These are phyloP conservation scores for Pelodiscus sinensis DNA, from an alignment of 2,113 vertebrate species.

Conservation along the genomic window DNA sequence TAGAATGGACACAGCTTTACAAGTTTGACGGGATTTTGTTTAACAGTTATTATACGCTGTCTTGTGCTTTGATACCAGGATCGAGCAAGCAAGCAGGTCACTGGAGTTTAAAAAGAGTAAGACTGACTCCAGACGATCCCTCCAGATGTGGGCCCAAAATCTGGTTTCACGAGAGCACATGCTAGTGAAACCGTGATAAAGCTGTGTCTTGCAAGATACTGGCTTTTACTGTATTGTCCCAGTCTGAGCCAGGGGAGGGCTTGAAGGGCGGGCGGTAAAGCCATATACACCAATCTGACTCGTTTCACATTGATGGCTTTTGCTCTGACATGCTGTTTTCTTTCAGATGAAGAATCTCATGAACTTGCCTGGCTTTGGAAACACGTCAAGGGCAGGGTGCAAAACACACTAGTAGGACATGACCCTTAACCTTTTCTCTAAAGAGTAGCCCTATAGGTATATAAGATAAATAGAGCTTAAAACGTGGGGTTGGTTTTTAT, in stretches of 20 bases:
- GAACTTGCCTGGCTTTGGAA: constrained; percentile 87
- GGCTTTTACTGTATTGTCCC: neutral
- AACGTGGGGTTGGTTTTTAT: constrained; percentile 55
- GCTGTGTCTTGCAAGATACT: neutral
- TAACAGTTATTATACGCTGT: neutral
- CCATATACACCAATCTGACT: neutral
- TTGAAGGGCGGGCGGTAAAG: neutral
- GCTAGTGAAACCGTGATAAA: too few species aligned
- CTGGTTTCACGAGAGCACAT: neutral
- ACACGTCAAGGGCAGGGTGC: constrained; percentile 89
- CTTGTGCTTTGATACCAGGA: neutral
- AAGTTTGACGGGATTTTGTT: neutral
- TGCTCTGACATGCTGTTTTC: constrained; percentile 90
- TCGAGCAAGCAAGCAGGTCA: neutral
- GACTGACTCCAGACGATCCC: neutral
- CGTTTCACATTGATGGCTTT: constrained; percentile 37
- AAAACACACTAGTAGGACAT: constrained; percentile 84
- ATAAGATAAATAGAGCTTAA: constrained; percentile 59
- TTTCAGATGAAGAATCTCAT: constrained; percentile 91
- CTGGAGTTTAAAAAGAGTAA: neutral
- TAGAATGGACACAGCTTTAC: neutral
- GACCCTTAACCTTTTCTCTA: constrained; percentile 80
- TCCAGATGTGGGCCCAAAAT: neutral
- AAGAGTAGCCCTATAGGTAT: constrained; percentile 75
- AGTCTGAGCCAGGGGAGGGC: neutral